Evolutionary conservation across 2,797 vertebrate genomes (phyloP).

Genomic region (Scarus forsteni): DNA sequence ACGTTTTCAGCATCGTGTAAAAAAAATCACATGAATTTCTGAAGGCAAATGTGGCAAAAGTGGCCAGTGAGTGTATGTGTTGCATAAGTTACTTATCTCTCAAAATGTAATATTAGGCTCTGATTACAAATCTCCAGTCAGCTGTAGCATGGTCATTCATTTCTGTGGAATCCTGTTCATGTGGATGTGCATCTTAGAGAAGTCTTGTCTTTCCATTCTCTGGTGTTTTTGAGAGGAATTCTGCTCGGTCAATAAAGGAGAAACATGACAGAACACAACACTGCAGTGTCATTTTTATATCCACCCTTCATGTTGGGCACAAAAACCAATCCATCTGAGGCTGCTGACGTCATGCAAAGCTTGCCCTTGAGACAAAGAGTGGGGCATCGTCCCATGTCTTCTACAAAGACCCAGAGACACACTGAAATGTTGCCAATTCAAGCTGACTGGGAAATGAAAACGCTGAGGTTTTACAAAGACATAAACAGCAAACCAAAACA

Average conservation of each 20-base stretch:
- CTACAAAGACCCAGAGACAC: constrained; percentile 41
- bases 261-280: constrained; percentile 7
- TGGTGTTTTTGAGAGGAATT: not conserved
- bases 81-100: no score
- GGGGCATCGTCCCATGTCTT: constrained; percentile 43
- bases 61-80: no score
- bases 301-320: not conserved
- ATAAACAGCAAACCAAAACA: constrained; percentile 40
- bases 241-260: not conserved
- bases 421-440: constrained; percentile 33
- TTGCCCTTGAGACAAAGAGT: constrained; percentile 41
- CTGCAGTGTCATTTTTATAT: not conserved
- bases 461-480: constrained; percentile 59
- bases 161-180: not conserved
- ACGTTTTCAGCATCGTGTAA: no score
- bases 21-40: no score
- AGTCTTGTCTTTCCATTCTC: not conserved
- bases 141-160: not conserved
- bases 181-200: not conserved
- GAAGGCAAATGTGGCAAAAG: no score
- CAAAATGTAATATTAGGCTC: no score
- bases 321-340: constrained; percentile 22
- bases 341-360: constrained; percentile 34
- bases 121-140: no score
- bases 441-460: constrained; percentile 24